phyloP scores from a whole-genome alignment of 2,797 vertebrate species.

The Sorex maritimensis region DNA sequence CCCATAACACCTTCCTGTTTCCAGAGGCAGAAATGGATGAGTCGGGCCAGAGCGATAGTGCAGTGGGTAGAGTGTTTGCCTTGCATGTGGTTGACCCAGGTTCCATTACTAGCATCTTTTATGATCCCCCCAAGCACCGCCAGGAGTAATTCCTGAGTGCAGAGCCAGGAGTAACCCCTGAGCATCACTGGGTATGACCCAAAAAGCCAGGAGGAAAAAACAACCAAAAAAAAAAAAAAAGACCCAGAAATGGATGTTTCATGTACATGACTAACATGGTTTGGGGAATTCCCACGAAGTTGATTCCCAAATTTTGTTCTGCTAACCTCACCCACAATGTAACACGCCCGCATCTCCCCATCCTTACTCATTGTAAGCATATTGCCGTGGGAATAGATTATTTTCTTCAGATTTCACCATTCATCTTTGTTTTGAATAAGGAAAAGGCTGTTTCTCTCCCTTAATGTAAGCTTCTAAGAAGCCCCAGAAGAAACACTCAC shows the following conservation, averaged over 20 bases:
- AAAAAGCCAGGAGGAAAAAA: too few relatives aligned
- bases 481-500: background rate
- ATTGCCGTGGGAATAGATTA: background rate
- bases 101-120: too few relatives aligned
- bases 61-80: too few relatives aligned
- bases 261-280: background rate
- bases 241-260: background rate
- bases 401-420: slow-evolving; percentile 32
- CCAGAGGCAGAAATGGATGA: background rate
- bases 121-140: too few relatives aligned
- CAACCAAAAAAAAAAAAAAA: too few relatives aligned
- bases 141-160: too few relatives aligned
- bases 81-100: too few relatives aligned
- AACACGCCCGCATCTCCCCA: background rate
- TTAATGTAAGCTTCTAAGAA: slow-evolving; percentile 31
- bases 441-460: background rate
- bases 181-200: too few relatives aligned
- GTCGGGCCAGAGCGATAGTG: background rate
- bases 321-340: background rate
- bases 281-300: background rate
- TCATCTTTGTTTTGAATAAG: background rate
- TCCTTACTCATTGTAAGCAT: background rate
- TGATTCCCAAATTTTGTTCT: background rate
- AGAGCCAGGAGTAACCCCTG: too few relatives aligned
- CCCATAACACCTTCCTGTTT: background rate